phyloP scores from a whole-genome alignment of 2,113 vertebrate species.

The Paramormyrops kingsleyae region DNA sequence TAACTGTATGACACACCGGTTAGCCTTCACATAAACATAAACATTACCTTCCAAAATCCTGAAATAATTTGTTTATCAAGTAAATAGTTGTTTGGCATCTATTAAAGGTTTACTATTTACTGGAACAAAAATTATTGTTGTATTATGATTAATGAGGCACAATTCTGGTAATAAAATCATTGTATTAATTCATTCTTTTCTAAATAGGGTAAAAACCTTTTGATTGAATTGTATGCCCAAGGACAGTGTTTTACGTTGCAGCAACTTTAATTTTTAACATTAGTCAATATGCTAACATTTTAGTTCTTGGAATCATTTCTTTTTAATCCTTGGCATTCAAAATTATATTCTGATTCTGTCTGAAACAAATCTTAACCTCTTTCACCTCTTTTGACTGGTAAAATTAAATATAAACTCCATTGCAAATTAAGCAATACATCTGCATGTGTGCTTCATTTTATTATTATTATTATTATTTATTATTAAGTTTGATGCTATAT shows the following conservation, averaged over 20 bases:
- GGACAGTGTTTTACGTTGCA: background rate
- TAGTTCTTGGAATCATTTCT: background rate
- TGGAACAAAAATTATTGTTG: background rate
- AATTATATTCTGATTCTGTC: background rate
- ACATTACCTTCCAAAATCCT: constrained; percentile 4
- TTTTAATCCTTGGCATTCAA: background rate
- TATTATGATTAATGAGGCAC: background rate
- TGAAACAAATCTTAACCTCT: background rate
- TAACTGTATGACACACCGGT: background rate
- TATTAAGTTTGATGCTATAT: background rate
- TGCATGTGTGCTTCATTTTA: background rate
- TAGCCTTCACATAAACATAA: background rate
- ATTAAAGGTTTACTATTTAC: background rate
- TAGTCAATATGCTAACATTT: background rate
- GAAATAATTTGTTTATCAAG: constrained; percentile 3
- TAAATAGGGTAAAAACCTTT: background rate
- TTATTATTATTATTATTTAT: background rate
- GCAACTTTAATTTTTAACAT: background rate
- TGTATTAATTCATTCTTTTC: background rate
- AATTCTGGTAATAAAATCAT: background rate
- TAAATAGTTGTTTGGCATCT: constrained; percentile 10
- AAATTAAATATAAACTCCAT: background rate
- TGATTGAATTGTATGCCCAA: background rate
- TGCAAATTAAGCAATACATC: background rate
- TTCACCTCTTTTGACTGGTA: background rate